These are phyloP conservation scores for Brachyhypopomus occidentalis DNA, from an alignment of 2,113 vertebrate genomes.

Conservation along the genomic window DNA sequence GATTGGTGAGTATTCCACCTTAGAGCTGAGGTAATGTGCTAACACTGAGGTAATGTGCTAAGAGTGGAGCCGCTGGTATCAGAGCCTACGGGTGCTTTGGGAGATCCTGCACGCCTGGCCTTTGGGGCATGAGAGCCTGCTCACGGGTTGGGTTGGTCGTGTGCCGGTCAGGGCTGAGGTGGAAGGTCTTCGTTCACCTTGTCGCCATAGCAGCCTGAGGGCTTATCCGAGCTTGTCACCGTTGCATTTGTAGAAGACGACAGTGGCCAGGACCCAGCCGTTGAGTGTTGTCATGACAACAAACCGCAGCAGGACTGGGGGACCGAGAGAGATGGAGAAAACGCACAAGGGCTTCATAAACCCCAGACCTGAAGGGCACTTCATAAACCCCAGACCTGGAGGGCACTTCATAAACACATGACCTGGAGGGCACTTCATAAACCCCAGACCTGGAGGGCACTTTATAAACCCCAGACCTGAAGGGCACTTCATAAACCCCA, in stretches of 20 bases:
- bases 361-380: too few relatives aligned
- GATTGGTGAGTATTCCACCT: too few relatives aligned
- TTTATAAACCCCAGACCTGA: too few relatives aligned
- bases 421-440: too few relatives aligned
- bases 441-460: too few relatives aligned
- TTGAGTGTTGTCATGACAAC: conserved; percentile 76
- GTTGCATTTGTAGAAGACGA: conserved; percentile 72
- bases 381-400: too few relatives aligned
- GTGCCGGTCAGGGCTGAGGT: not conserved
- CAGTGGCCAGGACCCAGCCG: conserved; percentile 74
- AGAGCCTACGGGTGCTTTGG: not conserved
- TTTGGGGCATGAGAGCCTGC: not conserved
- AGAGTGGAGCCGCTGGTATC: not conserved
- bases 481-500: too few relatives aligned
- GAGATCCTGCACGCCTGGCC: not conserved
- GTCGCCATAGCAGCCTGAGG: not conserved
- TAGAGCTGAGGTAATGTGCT: not conserved
- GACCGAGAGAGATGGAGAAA: not conserved
- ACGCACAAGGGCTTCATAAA: too few relatives aligned
- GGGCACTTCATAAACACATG: too few relatives aligned
- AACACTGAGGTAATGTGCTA: not conserved
- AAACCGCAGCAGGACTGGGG: conserved; percentile 77
- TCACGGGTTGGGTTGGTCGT: not conserved
- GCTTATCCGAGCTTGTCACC: conserved; percentile 60
- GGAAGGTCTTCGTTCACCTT: not conserved